Conservation (phyloP, 2,113 vertebrate species). For the Elephantulus edwardii region DNA sequence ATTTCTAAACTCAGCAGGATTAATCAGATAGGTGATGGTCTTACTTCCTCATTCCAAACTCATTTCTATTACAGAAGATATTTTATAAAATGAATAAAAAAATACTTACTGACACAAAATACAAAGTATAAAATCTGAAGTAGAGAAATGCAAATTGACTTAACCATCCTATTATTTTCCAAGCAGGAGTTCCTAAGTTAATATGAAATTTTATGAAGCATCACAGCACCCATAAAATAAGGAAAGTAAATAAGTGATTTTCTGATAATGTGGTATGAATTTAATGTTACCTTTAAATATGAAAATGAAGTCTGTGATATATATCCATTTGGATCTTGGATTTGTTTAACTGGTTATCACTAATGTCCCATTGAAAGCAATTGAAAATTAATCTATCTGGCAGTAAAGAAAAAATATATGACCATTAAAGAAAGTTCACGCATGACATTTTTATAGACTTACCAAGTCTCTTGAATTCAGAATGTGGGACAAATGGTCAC, state of each 20-base stretch:
- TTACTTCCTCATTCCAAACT: constrained; percentile 31
- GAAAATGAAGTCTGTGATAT: constrained; percentile 30
- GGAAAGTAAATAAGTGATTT: constrained; percentile 62
- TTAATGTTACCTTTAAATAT: constrained; percentile 73
- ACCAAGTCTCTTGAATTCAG: constrained; percentile 49
- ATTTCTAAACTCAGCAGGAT: neutral
- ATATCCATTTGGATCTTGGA: constrained; percentile 55
- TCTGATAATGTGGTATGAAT: constrained; percentile 54
- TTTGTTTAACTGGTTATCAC: constrained; percentile 69
- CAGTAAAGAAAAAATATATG: constrained; percentile 39
- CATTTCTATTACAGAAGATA: neutral
- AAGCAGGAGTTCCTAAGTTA: constrained; percentile 64
- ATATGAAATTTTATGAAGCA: constrained; percentile 75
- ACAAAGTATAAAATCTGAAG: constrained; percentile 44
- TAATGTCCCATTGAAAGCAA: constrained; percentile 62
- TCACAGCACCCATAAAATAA: constrained; percentile 53
- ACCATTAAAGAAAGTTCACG: constrained; percentile 60
- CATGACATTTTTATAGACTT: constrained; percentile 67
- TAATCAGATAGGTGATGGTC: neutral
- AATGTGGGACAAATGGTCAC: constrained; percentile 53
- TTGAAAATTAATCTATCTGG: constrained; percentile 65
- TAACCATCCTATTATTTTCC: constrained; percentile 51
- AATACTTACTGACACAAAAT: neutral
- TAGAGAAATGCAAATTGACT: constrained; percentile 58
- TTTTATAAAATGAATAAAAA: constrained; percentile 53